A percentile compares a stretch with the other conserved stretches of the same genome.
These are phyloP conservation scores for Rhaphigaster nebulosa DNA, from an alignment of 2,888 invertebrate genomes.

Conservation along the genomic window DNA sequence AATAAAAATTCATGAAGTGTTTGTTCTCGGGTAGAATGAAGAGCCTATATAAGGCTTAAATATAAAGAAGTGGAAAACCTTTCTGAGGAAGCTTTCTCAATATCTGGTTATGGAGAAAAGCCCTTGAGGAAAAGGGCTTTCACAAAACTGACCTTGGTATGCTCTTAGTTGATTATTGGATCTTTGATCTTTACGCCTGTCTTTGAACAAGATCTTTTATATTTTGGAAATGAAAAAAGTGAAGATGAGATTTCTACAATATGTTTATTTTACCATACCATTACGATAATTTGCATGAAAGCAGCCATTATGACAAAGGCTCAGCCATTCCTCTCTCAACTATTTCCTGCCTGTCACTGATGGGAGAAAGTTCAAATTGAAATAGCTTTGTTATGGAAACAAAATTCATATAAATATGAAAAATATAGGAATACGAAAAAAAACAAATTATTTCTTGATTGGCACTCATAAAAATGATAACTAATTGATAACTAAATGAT, in stretches of 20 bases:
- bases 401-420: no score
- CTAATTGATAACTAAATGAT: no score
- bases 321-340: neutral
- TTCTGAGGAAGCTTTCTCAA: neutral
- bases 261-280: neutral
- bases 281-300: neutral
- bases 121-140: neutral
- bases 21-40: neutral
- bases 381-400: no score
- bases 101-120: constrained; percentile 27
- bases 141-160: neutral
- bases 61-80: neutral
- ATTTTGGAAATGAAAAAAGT: neutral
- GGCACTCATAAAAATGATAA: no score
- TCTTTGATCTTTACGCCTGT: neutral
- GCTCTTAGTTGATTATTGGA: constrained; percentile 37
- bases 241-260: neutral
- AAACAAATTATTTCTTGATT: no score
- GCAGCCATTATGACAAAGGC: neutral
- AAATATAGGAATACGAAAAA: no score
- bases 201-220: neutral
- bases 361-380: no score
- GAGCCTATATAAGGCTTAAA: neutral
- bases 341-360: neutral
- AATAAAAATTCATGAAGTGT: constrained; percentile 7